Evolutionary conservation across 1,140 invertebrate species (phyloP).

Genomic region (Calephelis virginiensis): DNA sequence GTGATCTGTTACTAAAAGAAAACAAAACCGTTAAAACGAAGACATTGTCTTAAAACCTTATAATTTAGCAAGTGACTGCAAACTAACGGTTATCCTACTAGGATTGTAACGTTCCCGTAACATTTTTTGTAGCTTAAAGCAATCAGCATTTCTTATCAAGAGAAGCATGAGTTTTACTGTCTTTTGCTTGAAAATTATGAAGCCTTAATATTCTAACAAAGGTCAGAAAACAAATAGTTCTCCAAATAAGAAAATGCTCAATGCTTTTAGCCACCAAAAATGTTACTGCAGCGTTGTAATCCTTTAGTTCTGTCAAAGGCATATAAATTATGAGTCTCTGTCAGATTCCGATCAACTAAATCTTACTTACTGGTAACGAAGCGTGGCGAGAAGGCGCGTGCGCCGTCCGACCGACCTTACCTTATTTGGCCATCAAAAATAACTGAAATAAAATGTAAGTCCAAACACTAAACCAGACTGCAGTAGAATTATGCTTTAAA

Average conservation of each 20-base stretch:
- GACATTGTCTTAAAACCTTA: too few species aligned
- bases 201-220: too few species aligned
- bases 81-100: too few species aligned
- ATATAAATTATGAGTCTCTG: slow-evolving; percentile 30
- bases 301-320: slow-evolving; percentile 32
- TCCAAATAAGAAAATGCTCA: background rate
- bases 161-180: too few species aligned
- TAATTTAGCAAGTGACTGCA: too few species aligned
- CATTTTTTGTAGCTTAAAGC: too few species aligned
- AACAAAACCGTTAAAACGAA: too few species aligned
- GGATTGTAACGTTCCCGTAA: too few species aligned
- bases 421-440: slow-evolving; percentile 8
- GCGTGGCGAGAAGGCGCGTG: slow-evolving; percentile 44
- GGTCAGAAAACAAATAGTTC: too few species aligned
- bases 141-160: too few species aligned
- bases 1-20: too few species aligned
- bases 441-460: slow-evolving; percentile 5
- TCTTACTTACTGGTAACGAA: slow-evolving; percentile 62
- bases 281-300: background rate
- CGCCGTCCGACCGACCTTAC: slow-evolving; percentile 26
- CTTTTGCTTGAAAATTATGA: too few species aligned
- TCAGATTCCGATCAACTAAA: slow-evolving; percentile 34
- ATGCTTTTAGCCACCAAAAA: background rate
- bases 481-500: background rate
- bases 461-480: background rate